Conservation (phyloP, 2,888 invertebrate species). For the Cyrtodaria siliqua region DNA sequence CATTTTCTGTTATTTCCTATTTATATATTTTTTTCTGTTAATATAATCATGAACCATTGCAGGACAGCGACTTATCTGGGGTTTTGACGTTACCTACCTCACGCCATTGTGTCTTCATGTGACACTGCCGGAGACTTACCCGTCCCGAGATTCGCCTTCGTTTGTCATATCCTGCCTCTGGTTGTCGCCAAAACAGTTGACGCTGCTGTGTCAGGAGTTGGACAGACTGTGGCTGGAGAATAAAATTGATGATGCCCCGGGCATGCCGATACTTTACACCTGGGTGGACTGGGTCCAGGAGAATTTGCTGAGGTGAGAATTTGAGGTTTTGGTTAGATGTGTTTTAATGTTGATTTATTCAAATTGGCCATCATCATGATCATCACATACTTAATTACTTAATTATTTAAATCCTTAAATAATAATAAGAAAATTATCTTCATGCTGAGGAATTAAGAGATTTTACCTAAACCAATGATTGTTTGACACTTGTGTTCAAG, state of each 20-base stretch:
- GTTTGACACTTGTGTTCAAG: too few relatives aligned
- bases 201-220: constrained; percentile 71
- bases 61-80: constrained; percentile 70
- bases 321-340: too few relatives aligned
- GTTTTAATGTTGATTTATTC: too few relatives aligned
- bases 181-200: constrained; percentile 73
- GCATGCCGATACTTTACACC: constrained; percentile 76
- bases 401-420: too few relatives aligned
- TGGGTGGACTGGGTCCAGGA: constrained; percentile 82
- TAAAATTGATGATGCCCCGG: constrained; percentile 34
- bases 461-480: too few relatives aligned
- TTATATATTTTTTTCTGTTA: neutral
- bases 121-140: constrained; percentile 77
- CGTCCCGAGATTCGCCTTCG: constrained; percentile 70
- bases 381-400: too few relatives aligned
- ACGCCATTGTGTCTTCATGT: constrained; percentile 74
- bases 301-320: constrained; percentile 65
- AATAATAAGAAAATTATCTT: too few relatives aligned
- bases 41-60: constrained; percentile 13
- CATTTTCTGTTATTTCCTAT: too few relatives aligned
- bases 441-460: too few relatives aligned
- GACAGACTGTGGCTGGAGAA: constrained; percentile 73
- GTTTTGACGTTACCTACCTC: constrained; percentile 70
- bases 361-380: too few relatives aligned
- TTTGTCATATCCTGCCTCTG: constrained; percentile 75